Percentiles rank a stretch among this genome's conserved stretches.
phyloP scores from a whole-genome alignment of 2,888 invertebrate species.

The Dryobota labecula region DNA sequence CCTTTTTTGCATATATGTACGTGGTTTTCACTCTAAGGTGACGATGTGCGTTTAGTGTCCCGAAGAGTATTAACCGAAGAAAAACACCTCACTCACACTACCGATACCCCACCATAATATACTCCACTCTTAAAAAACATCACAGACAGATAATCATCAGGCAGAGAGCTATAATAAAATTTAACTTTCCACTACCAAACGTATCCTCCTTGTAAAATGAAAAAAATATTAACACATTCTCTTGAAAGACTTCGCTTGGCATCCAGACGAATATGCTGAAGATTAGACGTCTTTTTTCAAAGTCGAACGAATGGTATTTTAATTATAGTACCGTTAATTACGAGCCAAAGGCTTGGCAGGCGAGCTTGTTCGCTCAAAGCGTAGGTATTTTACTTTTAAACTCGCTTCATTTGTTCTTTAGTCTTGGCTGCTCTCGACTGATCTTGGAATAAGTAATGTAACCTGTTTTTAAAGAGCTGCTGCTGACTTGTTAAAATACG shows the following conservation, averaged over 20 bases:
- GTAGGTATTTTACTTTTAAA: slow-evolving; percentile 57
- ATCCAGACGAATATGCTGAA: slow-evolving; percentile 58
- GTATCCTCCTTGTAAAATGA: slow-evolving; percentile 10
- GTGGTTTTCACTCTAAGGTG: no score
- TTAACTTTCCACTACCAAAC: neutral
- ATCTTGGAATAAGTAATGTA: slow-evolving; percentile 45
- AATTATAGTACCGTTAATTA: slow-evolving; percentile 88
- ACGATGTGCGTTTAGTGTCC: no score
- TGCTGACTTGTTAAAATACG: slow-evolving; percentile 5
- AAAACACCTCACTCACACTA: neutral
- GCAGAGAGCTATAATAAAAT: neutral
- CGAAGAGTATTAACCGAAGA: no score
- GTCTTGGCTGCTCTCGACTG: slow-evolving; percentile 20
- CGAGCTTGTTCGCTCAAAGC: slow-evolving; percentile 51
- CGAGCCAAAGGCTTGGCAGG: slow-evolving; percentile 72
- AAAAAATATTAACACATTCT: slow-evolving; percentile 46
- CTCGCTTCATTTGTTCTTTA: slow-evolving; percentile 54
- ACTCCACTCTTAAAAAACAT: neutral
- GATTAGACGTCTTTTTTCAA: slow-evolving; percentile 74
- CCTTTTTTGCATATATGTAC: no score
- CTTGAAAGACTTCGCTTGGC: slow-evolving; percentile 32
- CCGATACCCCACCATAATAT: neutral
- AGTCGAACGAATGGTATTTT: slow-evolving; percentile 86
- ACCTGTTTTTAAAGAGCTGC: slow-evolving; percentile 41
- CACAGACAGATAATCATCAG: neutral